Conservation (phyloP, 2,113 vertebrate species). For the Serinus canaria region DNA sequence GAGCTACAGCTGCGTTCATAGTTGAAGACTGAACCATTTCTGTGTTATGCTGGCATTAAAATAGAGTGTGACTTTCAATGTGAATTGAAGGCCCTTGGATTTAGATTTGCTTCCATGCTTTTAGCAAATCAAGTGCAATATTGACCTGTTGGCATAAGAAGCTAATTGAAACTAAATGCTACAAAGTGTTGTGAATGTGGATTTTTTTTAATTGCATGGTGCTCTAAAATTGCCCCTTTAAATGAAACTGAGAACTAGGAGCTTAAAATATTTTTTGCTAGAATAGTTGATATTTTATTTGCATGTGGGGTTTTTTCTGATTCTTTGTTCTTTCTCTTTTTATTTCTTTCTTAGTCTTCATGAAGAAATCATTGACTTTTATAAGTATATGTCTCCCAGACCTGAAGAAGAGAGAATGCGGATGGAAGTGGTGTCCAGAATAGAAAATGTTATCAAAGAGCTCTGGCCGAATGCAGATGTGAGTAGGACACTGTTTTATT, state of each 20-base stretch:
- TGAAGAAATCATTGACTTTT: slow-evolving; percentile 97
- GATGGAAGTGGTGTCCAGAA: slow-evolving; percentile 93
- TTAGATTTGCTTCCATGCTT: background rate
- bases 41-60: background rate
- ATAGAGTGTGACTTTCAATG: background rate
- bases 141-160: background rate
- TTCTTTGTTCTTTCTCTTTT: background rate
- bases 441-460: slow-evolving; percentile 92
- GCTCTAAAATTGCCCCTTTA: background rate
- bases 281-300: background rate
- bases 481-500: slow-evolving; percentile 49
- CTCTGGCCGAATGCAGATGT: slow-evolving; percentile 95
- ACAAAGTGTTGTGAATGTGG: background rate
- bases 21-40: background rate
- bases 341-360: slow-evolving; percentile 79
- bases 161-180: background rate
- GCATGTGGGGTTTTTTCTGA: background rate
- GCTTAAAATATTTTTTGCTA: background rate
- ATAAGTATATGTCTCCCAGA: slow-evolving; percentile 93
- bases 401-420: slow-evolving; percentile 95
- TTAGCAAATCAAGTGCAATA: background rate
- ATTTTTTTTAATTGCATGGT: background rate
- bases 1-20: background rate
- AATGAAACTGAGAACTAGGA: background rate
- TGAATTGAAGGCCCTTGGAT: background rate